Base-by-base conservation (phyloP, 2,888 invertebrate genomes). In the Metopia argyrocephala region DNA sequence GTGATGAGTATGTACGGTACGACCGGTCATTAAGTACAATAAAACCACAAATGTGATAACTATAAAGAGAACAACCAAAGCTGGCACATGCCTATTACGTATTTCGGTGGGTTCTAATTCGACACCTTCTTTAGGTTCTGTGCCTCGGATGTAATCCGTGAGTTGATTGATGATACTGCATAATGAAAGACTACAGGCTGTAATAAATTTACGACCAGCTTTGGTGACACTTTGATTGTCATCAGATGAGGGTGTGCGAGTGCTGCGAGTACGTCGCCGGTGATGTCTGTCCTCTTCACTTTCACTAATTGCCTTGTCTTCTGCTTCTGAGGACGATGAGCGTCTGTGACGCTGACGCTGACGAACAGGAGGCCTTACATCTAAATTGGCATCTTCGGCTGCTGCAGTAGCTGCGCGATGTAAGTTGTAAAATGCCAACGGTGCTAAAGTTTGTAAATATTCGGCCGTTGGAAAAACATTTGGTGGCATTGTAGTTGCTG, bases 1-100 rank as follows among this genome's bases (percentile, higher is more conserved):
- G 85, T 96, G 96, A 88, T 96, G 95, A 85, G 95, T 94, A 88
- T 96, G 95, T 83, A 95, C 93, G 64, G 94, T 94, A 73, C 94
- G 93, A 83, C 93, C 94, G 79, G 94, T 94, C 78, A 95, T 92
- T 65, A 95, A 94, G 83, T 96, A 92, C 90, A 96, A 92, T 82
- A 96, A 92, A 78, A 96, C 92, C 18, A 94, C 95, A 65, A 95
- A 95, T 46, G 96, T 93, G 82, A 96, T 91, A 65, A 96, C 93
- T 78, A 97, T 92, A 82, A 96, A 93, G 86, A 96, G 94, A 74
- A 96, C 94, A 85, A 96, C 91, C 5, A 95, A 94, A 86, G 95
- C 93, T 86, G 94, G 93, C 85, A 95, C 93, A 85, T 94, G 93
- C 84, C 95, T 93, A 6, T 93, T 92, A 69, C 85, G 87, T 12